A percentile compares a stretch with the other conserved stretches of the same genome.
Evolutionary conservation across 2,797 vertebrate genomes (phyloP).

Genomic region (Platyrinchus mystaceus): DNA sequence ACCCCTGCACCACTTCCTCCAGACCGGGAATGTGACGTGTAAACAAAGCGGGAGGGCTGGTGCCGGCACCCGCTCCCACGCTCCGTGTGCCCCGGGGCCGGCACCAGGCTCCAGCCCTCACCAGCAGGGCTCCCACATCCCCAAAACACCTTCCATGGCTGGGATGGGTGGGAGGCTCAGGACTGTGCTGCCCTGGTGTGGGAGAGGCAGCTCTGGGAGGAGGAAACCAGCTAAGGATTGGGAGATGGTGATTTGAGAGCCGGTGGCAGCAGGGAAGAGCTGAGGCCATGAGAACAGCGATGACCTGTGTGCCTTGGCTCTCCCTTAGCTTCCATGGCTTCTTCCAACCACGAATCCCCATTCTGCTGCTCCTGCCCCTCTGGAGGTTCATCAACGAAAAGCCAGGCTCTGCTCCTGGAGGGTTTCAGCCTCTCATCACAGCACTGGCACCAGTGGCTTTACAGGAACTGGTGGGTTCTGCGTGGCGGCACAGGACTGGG

Average conservation of each 20-base stretch:
- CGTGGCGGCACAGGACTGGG: accelerated
- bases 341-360: neutral
- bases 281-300: neutral
- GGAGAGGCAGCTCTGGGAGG: neutral
- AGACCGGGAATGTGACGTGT: constrained; percentile 64
- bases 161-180: neutral
- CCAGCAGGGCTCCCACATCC: accelerated
- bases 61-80: constrained; percentile 69
- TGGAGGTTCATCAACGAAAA: neutral
- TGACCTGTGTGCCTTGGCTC: neutral
- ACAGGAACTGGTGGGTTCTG: neutral
- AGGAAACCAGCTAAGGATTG: neutral
- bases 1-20: constrained; percentile 63
- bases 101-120: accelerated
- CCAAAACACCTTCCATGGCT: neutral
- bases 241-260: neutral
- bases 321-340: neutral
- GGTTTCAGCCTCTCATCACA: neutral
- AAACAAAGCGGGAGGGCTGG: constrained; percentile 50
- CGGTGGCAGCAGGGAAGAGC: neutral
- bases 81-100: neutral
- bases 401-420: neutral
- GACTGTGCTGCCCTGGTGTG: accelerated
- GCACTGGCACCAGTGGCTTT: accelerated
- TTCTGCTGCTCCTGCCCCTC: neutral